A percentile compares a stretch with the other conserved stretches of the same genome.
phyloP scores from a whole-genome alignment of 1,140 invertebrate species.

The Arctopsyche grandis region DNA sequence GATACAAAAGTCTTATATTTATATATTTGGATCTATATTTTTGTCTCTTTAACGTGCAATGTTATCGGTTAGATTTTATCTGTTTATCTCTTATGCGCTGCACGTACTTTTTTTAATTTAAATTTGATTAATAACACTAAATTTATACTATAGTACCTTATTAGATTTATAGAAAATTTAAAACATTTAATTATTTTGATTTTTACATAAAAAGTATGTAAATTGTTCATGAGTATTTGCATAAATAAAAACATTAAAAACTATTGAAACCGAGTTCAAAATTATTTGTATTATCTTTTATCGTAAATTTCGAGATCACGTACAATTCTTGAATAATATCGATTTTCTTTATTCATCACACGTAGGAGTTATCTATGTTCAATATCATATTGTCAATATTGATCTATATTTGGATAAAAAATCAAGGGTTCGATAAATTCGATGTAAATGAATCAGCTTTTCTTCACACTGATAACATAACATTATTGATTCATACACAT shows the following conservation, averaged over 20 bases:
- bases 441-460: too few relatives aligned
- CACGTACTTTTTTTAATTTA: background rate
- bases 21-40: background rate
- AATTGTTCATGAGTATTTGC: background rate
- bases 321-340: background rate
- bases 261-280: background rate
- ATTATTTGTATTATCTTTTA: background rate
- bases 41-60: background rate
- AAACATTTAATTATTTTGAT: too few relatives aligned
- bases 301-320: background rate
- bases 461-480: too few relatives aligned
- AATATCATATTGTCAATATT: too few relatives aligned
- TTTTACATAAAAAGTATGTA: too few relatives aligned
- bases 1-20: background rate
- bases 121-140: background rate
- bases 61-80: background rate
- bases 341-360: too few relatives aligned
- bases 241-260: slow-evolving; percentile 12
- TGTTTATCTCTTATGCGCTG: background rate
- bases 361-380: too few relatives aligned
- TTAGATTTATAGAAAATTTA: too few relatives aligned
- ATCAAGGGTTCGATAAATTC: too few relatives aligned
- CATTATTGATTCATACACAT: too few relatives aligned
- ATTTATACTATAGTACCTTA: too few relatives aligned
- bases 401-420: too few relatives aligned